Evolutionary conservation across 1,140 invertebrate species (phyloP).

Genomic region (Liolophura sinensis): DNA sequence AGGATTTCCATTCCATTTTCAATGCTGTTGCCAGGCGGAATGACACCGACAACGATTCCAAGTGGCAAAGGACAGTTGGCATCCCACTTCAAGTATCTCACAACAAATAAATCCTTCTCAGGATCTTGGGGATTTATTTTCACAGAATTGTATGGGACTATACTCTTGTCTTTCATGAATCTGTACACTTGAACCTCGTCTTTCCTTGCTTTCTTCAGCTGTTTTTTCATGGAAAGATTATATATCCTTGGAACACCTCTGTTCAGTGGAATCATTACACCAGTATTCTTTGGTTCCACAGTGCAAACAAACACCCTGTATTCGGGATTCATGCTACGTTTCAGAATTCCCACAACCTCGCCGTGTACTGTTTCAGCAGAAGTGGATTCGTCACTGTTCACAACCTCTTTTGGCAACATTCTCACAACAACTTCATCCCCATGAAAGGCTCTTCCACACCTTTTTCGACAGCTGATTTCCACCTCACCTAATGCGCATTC

Average conservation of each 20-base stretch:
- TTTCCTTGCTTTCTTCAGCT: slow-evolving; percentile 24
- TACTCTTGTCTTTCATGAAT: slow-evolving; percentile 26
- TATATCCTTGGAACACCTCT: slow-evolving; percentile 37
- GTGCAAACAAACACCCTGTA: slow-evolving; percentile 44
- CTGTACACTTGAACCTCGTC: slow-evolving; percentile 42
- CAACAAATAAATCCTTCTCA: slow-evolving; percentile 42
- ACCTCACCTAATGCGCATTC: slow-evolving; percentile 20
- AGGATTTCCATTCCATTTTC: slow-evolving; percentile 33
- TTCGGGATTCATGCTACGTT: slow-evolving; percentile 30
- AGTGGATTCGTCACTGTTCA: slow-evolving; percentile 7
- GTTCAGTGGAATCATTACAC: slow-evolving; percentile 50
- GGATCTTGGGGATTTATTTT: slow-evolving; percentile 27
- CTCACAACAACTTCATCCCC: slow-evolving; percentile 48
- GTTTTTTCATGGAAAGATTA: slow-evolving; percentile 25
- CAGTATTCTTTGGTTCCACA: slow-evolving; percentile 33
- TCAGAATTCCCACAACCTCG: slow-evolving; percentile 44
- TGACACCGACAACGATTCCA: slow-evolving; percentile 43
- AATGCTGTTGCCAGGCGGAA: slow-evolving; percentile 29
- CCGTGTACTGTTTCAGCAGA: slow-evolving; percentile 22
- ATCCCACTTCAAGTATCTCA: slow-evolving; percentile 48
- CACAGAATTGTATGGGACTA: slow-evolving; percentile 37
- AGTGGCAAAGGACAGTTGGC: slow-evolving; percentile 34
- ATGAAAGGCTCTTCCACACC: slow-evolving; percentile 42
- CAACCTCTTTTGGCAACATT: slow-evolving; percentile 18
- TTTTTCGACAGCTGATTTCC: slow-evolving; percentile 28